phyloP scores from a whole-genome alignment of 2,113 vertebrate species.

The Ageneiosus marmoratus region DNA sequence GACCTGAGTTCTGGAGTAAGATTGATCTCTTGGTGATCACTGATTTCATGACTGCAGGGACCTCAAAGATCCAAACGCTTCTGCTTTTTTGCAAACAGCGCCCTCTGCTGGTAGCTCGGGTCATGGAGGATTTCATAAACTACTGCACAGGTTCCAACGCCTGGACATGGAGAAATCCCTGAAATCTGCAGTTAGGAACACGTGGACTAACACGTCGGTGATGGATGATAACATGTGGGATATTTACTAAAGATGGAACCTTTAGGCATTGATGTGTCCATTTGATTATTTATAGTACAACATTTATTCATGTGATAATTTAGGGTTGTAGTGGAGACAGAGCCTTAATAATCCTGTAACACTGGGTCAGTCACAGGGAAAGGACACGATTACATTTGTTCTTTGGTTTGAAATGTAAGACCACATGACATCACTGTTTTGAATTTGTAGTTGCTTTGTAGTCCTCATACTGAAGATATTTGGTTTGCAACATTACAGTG shows the following conservation, averaged over 20 bases:
- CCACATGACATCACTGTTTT: not conserved
- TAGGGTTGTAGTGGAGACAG: not conserved
- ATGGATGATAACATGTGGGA: not conserved
- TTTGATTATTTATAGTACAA: not conserved
- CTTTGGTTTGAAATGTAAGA: not conserved
- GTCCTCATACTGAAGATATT: not conserved
- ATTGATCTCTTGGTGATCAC: slow-evolving; percentile 4
- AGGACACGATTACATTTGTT: not conserved
- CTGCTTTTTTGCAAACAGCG: slow-evolving; percentile 76
- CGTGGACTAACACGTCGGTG: not conserved
- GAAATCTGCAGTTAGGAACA: not conserved
- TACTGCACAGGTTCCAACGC: not conserved
- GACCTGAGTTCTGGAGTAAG: slow-evolving; percentile 4
- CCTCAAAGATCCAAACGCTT: not conserved
- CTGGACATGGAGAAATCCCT: not conserved
- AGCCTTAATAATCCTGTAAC: not conserved
- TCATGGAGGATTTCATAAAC: not conserved
- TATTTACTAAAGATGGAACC: not conserved
- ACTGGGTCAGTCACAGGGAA: not conserved
- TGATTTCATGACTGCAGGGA: slow-evolving; percentile 8
- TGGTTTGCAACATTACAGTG: not conserved
- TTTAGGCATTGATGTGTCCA: not conserved
- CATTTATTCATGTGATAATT: not conserved
- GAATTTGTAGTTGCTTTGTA: not conserved
- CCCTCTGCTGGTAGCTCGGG: slow-evolving; percentile 83